phyloP scores from a whole-genome alignment of 2,888 invertebrate species.

The Ophion ellenae region DNA sequence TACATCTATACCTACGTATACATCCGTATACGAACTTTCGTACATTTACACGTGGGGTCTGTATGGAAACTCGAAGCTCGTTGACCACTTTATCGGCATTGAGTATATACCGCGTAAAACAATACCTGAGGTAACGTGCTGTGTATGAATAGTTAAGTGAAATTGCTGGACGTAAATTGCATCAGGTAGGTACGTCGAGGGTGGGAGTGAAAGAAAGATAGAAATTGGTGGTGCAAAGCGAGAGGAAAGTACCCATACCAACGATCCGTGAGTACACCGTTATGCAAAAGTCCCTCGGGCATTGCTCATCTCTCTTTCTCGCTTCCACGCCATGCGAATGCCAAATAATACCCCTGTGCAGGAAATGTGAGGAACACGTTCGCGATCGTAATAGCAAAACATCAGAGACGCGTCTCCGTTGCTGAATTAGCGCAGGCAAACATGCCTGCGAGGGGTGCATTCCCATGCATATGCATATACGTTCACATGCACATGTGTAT shows the following conservation, averaged over 20 bases:
- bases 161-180: conserved; percentile 61
- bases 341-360: conserved; percentile 20
- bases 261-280: conserved; percentile 39
- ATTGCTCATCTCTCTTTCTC: conserved; percentile 21
- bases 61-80: conserved; percentile 47
- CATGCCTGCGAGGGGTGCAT: conserved; percentile 15
- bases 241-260: conserved; percentile 50
- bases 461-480: not conserved
- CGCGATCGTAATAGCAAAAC: conserved; percentile 40
- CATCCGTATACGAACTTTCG: not conserved
- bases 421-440: conserved; percentile 14
- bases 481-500: not conserved
- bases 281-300: conserved; percentile 45
- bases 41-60: conserved; percentile 10
- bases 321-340: not conserved
- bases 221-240: conserved; percentile 9
- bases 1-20: not conserved
- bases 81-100: conserved; percentile 43
- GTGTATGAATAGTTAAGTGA: conserved; percentile 59
- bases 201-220: conserved; percentile 16
- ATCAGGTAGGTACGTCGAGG: conserved; percentile 38
- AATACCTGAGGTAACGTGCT: conserved; percentile 51
- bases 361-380: conserved; percentile 20
- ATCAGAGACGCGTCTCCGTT: conserved; percentile 21
- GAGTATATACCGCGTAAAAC: conserved; percentile 44